A percentile compares a stretch with the other conserved stretches of the same genome.
Evolutionary conservation across 2,888 invertebrate genomes (phyloP).

Genomic region (Iphiclides podalirius): DNA sequence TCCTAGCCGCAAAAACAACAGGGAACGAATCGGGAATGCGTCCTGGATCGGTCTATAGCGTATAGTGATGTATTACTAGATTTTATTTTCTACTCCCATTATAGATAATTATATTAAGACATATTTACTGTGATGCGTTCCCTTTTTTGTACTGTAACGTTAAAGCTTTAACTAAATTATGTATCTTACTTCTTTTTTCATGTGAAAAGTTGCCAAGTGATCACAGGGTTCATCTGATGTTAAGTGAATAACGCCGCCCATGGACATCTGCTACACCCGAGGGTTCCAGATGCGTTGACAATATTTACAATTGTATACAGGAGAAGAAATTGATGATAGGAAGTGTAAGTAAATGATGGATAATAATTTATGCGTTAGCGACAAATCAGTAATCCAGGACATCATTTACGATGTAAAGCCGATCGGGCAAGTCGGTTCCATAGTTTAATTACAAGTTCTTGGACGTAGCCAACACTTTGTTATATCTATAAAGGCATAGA

Average conservation of each 20-base stretch:
- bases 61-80: slow-evolving; percentile 22
- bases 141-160: not conserved
- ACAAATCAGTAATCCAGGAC: no score
- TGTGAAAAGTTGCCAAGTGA: no score
- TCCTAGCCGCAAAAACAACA: slow-evolving; percentile 75
- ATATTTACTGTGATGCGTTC: not conserved
- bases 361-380: no score
- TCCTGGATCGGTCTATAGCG: slow-evolving; percentile 52
- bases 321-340: no score
- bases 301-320: no score
- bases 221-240: no score
- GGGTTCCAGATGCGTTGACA: no score
- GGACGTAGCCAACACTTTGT: slow-evolving; percentile 35
- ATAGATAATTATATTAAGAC: slow-evolving; percentile 8
- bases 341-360: no score
- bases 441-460: slow-evolving; percentile 59
- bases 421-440: slow-evolving; percentile 50
- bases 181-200: no score
- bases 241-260: no score
- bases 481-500: slow-evolving; percentile 26
- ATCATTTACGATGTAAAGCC: slow-evolving; percentile 63
- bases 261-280: no score
- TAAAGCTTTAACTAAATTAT: not conserved
- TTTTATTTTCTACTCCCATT: slow-evolving; percentile 23
- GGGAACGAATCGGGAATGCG: slow-evolving; percentile 80